A percentile compares a stretch with the other conserved stretches of the same genome.
Evolutionary conservation across 2,113 vertebrate genomes (phyloP).

Genomic region (human (Homo sapiens)): GRCh38 chr12:80097001-80097500

Average conservation of each 20-base stretch:
- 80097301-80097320: conserved; percentile 33
- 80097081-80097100: background rate
- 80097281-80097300: conserved; percentile 44
- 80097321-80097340: conserved; percentile 28
- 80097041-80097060: background rate
- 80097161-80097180: background rate
- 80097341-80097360: background rate
- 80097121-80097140: conserved; percentile 11
- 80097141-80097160: background rate
- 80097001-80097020: background rate
- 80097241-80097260: background rate
- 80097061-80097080: background rate
- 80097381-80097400: background rate
- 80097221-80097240: background rate
- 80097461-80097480: background rate
- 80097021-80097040: background rate
- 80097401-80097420: background rate
- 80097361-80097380: background rate
- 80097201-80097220: background rate
- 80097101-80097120: background rate
- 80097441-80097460: background rate
- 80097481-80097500: background rate
- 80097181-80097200: background rate
- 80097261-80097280: background rate
- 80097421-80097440: background rate